A percentile compares a stretch with the other conserved stretches of the same genome.
Conservation (phyloP, 2,113 vertebrate genomes). For the Bubo scandiacus region DNA sequence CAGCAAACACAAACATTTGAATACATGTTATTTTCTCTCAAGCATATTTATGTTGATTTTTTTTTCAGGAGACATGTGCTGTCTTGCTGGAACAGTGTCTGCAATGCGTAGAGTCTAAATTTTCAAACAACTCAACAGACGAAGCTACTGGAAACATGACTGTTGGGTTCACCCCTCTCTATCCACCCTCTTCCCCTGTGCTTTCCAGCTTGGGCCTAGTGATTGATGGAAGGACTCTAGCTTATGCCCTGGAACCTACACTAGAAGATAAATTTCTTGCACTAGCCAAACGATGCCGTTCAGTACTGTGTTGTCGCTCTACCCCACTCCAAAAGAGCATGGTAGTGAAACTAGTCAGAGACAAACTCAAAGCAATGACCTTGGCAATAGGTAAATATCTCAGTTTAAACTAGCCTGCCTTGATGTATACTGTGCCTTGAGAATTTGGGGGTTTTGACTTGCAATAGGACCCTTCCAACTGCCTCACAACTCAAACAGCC, state of each 20-base stretch:
- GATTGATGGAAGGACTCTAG: slow-evolving; percentile 91
- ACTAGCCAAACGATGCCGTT: slow-evolving; percentile 86
- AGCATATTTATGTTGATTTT: not conserved
- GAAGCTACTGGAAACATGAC: slow-evolving; percentile 60
- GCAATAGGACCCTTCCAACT: not conserved
- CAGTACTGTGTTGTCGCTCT: slow-evolving; percentile 93
- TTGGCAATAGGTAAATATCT: slow-evolving; percentile 89
- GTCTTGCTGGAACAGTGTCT: slow-evolving; percentile 89
- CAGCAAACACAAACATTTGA: not conserved
- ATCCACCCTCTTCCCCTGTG: slow-evolving; percentile 46
- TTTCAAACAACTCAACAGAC: slow-evolving; percentile 68
- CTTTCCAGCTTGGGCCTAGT: slow-evolving; percentile 86
- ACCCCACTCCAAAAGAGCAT: slow-evolving; percentile 97
- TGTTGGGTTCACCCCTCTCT: slow-evolving; percentile 68
- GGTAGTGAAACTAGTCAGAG: slow-evolving; percentile 94
- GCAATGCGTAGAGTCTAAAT: slow-evolving; percentile 84
- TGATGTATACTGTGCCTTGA: not conserved
- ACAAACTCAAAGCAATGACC: slow-evolving; percentile 97
- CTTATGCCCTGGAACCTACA: slow-evolving; percentile 87
- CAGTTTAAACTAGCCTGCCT: not conserved
- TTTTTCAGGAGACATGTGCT: slow-evolving; percentile 88
- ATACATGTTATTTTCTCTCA: slow-evolving; percentile 22
- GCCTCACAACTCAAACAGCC: not conserved
- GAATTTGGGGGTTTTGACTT: not conserved
- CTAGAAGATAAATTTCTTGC: slow-evolving; percentile 93